Conservation (phyloP, 2,113 vertebrate genomes). For the Phasianus colchicus region DNA sequence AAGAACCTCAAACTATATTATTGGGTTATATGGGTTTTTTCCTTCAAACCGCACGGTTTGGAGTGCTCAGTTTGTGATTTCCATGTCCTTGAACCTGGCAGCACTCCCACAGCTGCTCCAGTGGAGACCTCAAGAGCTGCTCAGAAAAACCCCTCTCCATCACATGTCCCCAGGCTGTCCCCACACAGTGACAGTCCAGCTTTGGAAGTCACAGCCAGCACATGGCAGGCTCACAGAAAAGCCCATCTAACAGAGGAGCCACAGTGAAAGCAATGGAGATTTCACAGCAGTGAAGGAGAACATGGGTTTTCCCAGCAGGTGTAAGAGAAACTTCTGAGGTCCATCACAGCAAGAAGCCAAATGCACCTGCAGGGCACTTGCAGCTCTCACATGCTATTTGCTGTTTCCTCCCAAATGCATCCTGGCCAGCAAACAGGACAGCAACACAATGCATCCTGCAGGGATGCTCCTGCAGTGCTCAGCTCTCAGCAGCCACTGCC, state of each 20-base stretch:
- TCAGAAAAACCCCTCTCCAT: neutral
- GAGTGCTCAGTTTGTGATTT: neutral
- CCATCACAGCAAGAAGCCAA: neutral
- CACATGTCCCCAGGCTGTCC: neutral
- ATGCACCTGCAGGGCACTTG: neutral
- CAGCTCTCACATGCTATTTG: neutral
- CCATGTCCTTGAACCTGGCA: neutral
- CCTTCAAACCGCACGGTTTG: neutral
- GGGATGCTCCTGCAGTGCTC: neutral
- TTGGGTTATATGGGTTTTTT: neutral
- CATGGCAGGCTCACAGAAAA: accelerated
- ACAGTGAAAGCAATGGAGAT: accelerated
- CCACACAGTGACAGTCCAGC: neutral
- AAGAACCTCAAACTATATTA: neutral
- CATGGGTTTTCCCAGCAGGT: neutral
- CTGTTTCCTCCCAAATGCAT: neutral
- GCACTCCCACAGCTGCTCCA: accelerated
- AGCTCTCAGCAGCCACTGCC: neutral
- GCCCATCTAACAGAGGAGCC: accelerated
- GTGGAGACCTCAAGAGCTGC: neutral
- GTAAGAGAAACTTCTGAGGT: neutral
- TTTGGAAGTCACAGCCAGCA: neutral
- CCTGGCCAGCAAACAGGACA: neutral
- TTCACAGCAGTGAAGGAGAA: neutral
- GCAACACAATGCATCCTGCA: neutral